These are phyloP conservation scores for Archivesica marissinica DNA, from an alignment of 1,140 invertebrate species.

Conservation along the genomic window DNA sequence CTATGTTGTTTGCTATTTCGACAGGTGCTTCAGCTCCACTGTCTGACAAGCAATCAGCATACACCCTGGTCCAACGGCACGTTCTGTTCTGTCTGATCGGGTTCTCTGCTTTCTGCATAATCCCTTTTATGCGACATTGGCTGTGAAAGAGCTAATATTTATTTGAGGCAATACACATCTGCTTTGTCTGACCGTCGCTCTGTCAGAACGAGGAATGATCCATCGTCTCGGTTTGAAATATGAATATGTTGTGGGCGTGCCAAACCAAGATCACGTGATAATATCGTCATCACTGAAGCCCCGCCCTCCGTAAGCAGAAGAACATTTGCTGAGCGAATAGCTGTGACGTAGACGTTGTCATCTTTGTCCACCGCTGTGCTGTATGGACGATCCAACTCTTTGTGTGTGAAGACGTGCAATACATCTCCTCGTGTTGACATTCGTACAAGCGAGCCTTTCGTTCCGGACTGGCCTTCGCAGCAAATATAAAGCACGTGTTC, in stretches of 20 bases:
- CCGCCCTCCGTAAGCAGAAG: slow-evolving; percentile 47
- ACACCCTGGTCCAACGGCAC: no score
- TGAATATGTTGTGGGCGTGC: slow-evolving; percentile 56
- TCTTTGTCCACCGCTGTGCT: slow-evolving; percentile 36
- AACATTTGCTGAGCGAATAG: slow-evolving; percentile 54
- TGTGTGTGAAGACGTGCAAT: slow-evolving; percentile 46
- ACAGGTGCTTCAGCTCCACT: no score
- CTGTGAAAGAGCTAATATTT: not conserved
- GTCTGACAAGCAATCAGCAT: no score
- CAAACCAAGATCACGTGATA: slow-evolving; percentile 51
- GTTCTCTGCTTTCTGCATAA: no score
- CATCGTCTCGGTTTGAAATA: slow-evolving; percentile 21
- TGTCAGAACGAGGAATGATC: slow-evolving; percentile 30
- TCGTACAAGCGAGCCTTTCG: slow-evolving; percentile 51
- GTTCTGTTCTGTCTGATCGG: no score
- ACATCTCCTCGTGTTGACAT: slow-evolving; percentile 58
- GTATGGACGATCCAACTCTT: slow-evolving; percentile 50
- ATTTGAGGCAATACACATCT: slow-evolving; percentile 43
- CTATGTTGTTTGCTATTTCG: no score
- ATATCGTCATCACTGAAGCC: slow-evolving; percentile 34
- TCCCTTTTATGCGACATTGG: no score
- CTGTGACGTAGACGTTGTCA: slow-evolving; percentile 48
- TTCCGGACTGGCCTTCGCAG: slow-evolving; percentile 55
- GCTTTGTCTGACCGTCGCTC: slow-evolving; percentile 46
- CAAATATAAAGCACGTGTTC: slow-evolving; percentile 51